Evolutionary conservation across 1,140 invertebrate species (phyloP), one percentile per base, ranked within the genome.

Genomic region (Apis florea): DNA sequence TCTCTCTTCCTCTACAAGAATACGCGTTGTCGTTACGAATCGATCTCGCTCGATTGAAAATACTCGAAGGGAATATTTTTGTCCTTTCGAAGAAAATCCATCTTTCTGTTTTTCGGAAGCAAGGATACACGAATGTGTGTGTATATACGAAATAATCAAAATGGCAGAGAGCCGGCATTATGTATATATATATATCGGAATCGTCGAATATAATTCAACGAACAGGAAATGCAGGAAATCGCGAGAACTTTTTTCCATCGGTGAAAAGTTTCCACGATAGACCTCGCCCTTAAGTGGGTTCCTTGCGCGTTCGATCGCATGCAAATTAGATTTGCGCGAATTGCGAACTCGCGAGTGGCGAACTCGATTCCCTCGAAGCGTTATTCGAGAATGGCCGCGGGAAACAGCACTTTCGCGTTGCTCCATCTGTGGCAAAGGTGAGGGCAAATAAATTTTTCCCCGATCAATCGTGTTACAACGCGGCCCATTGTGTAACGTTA

Each of bases 271-370:
- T 70, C 51, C 59, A 63, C 47, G 64, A 47, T 53, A 64, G 68
- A 86, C 70, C 73, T 71, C 53, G 53, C 63, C 61, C 72, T 85
- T 82, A 85, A 85, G 79, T 84, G 63, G 69, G 79, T 72, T 63
- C 73, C n/a, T n/a, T n/a, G n/a, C 73, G 78, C 64, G 68, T 78
- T 85, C 79, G 84, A 85, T 85, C 77, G 73, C 72, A 82, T 85
- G 84, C 84, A 85, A 85, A 85, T 85, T 82, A 85, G 83, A 76
- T 85, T 74, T 70, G 83, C 31, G 68, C 78, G 84, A 85, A 85
- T 85, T 70, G 84, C 83, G n/a, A n/a, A 70, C 70, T 85, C 83
- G 67, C 58, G 59, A 67, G 63, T 51, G n/a, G 31, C 40, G 58
- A n/a, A n/a, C 68, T 74, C 77, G 66, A 77, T 83, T 80, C 67